These are phyloP conservation scores for Spinibarbus caldwelli DNA, from an alignment of 2,797 vertebrate species.

Conservation along the genomic window DNA sequence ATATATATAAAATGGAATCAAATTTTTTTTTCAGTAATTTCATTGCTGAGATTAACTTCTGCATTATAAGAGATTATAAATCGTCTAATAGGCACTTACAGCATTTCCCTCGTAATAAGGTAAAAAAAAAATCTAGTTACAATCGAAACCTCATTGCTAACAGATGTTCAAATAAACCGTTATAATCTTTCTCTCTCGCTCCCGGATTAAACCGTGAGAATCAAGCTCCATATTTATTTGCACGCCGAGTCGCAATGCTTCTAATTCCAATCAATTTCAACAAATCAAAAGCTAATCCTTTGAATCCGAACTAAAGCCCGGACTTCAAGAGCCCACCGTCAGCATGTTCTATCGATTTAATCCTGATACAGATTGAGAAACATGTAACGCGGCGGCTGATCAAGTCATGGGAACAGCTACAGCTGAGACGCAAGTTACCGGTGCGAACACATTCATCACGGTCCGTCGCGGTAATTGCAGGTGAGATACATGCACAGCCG, in stretches of 20 bases:
- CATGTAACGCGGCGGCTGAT: not conserved
- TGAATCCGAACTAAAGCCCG: slow-evolving; percentile 57
- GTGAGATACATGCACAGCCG: slow-evolving; percentile 35
- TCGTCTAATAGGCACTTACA: slow-evolving; percentile 44
- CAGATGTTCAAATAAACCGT: slow-evolving; percentile 62
- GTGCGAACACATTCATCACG: slow-evolving; percentile 7
- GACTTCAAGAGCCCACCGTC: slow-evolving; percentile 48
- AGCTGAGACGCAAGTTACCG: not conserved
- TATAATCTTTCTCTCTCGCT: slow-evolving; percentile 52
- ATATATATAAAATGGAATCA: not conserved
- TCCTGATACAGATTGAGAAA: slow-evolving; percentile 33
- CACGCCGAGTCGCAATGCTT: slow-evolving; percentile 65
- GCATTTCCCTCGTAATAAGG: slow-evolving; percentile 38
- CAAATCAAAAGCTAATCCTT: slow-evolving; percentile 69
- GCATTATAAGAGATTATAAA: slow-evolving; percentile 24
- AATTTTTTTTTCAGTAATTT: not conserved
- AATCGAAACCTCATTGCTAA: slow-evolving; percentile 59
- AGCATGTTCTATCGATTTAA: slow-evolving; percentile 37
- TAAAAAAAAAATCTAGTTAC: slow-evolving; percentile 42
- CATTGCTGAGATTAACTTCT: not conserved
- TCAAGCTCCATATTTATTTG: slow-evolving; percentile 43
- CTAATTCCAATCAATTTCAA: slow-evolving; percentile 70
- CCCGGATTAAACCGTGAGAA: slow-evolving; percentile 47
- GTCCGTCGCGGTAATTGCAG: slow-evolving; percentile 34
- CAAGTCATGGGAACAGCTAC: slow-evolving; percentile 24